Percentiles rank a stretch among this genome's conserved stretches.
phyloP scores from a whole-genome alignment of 2,113 vertebrate genomes.

The Paraplagusia blochii region DNA sequence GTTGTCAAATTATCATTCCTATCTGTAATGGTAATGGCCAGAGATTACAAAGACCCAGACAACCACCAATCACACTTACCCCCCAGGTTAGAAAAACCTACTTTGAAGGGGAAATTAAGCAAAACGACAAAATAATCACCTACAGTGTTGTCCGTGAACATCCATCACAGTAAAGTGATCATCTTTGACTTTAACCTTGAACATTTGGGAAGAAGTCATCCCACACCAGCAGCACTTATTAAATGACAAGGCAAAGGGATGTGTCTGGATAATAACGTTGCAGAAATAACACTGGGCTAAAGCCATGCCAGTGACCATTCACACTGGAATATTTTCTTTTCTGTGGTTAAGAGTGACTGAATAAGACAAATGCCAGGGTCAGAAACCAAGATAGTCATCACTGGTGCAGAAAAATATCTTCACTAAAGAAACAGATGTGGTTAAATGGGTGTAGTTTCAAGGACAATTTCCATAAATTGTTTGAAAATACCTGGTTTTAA shows the following conservation, averaged over 20 bases:
- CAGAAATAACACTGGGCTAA: background rate
- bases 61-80: constrained; percentile 5
- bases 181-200: constrained; percentile 1
- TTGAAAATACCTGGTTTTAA: no score
- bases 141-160: constrained; percentile 31
- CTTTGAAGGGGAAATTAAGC: constrained; percentile 43
- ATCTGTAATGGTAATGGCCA: constrained; percentile 5
- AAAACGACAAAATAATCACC: constrained; percentile 42
- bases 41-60: constrained; percentile 4
- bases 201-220: background rate
- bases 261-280: background rate
- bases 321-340: background rate
- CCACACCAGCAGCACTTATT: background rate
- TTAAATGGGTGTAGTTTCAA: no score
- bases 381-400: no score
- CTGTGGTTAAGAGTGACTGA: no score
- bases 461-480: no score
- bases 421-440: no score
- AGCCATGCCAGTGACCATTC: constrained; percentile 3
- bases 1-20: constrained; percentile 11
- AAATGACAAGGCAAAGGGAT: background rate
- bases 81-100: constrained; percentile 33
- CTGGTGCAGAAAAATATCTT: no score
- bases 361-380: no score
- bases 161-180: constrained; percentile 28